Base-by-base conservation (phyloP, 1,140 invertebrate genomes). In the Caenorhabditis inopinata region DNA sequence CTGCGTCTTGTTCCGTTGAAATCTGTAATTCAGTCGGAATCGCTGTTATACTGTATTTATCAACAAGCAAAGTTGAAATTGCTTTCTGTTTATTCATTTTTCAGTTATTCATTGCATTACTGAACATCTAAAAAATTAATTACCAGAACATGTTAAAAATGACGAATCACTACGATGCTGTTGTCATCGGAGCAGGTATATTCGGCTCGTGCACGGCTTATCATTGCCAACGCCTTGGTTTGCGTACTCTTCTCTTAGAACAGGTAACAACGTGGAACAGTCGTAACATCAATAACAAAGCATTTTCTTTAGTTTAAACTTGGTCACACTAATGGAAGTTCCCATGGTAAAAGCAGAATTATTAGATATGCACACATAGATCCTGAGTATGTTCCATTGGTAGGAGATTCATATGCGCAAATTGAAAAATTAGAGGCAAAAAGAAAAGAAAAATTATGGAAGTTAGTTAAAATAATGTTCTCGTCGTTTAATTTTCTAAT, bases 121-220 rank as follows among this genome's bases (percentile, higher is more conserved):
- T n/a, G n/a, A n/a, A n/a, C n/a, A n/a, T n/a, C n/a, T n/a, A n/a
- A n/a, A n/a, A n/a, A n/a, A n/a, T n/a, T 0, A 51, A 9, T 58
- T 32, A 18, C 18, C 14, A 18, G 6, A 76, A 38, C n/a, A n/a
- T 5, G 12, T 29, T 23, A 9, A 18, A 21, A 51, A 74, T 80
- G 74, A 11, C 68, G 14, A 51, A 47, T 14, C 51, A 58, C 5
- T 81, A 73, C 25, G 80, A 81, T 35, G 74, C 78, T 2, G 42
- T 77, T 21, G 80, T 81, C 9, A 46, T 81, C 12, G 80, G 80
- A 16, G 74, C 80, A 1, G 80, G 80, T 0, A 81, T 81, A 29
- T 76, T 81, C 12, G 80, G 80, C n/a, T 76, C 80, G 42, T 81
- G 80, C 53, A 49, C 80, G 2, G 74, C 80, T 14, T 81, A 76